Percentiles rank a stretch among this genome's conserved stretches.
Conservation (phyloP, 2,113 vertebrate species). For the Pholis gunnellus region DNA sequence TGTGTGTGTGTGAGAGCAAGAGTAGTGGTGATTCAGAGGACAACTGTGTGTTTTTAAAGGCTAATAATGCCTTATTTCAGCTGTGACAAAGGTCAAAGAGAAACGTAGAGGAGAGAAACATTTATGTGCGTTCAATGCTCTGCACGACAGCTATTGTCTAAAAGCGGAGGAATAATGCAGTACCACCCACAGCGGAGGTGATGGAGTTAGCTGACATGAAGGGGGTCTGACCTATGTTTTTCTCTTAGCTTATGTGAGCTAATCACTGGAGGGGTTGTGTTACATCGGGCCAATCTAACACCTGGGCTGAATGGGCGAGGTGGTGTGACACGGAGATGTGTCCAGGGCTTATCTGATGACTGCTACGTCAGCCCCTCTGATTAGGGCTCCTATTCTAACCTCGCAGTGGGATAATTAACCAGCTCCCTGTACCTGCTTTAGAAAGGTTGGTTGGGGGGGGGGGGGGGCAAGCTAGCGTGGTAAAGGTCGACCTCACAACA, state of each 20-base stretch:
- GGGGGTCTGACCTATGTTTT: slow-evolving; percentile 63
- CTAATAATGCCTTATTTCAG: slow-evolving; percentile 47
- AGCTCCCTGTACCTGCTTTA: slow-evolving; percentile 68
- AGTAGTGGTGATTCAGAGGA: not conserved
- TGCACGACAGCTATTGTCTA: slow-evolving; percentile 39
- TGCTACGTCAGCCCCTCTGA: slow-evolving; percentile 75
- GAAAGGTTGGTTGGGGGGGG: slow-evolving; percentile 51
- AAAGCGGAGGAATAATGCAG: slow-evolving; percentile 55
- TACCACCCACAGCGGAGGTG: slow-evolving; percentile 77
- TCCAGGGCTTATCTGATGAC: slow-evolving; percentile 81
- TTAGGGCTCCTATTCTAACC: slow-evolving; percentile 78
- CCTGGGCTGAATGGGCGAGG: slow-evolving; percentile 80
- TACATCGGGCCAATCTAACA: slow-evolving; percentile 84
- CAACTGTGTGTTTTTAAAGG: slow-evolving; percentile 19
- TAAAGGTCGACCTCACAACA: slow-evolving; percentile 64
- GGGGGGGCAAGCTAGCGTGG: slow-evolving; percentile 37
- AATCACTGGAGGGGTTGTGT: slow-evolving; percentile 82
- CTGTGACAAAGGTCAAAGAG: slow-evolving; percentile 44
- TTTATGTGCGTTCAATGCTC: slow-evolving; percentile 34
- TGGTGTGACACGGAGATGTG: slow-evolving; percentile 76
- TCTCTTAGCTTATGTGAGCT: slow-evolving; percentile 83
- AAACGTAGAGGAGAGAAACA: slow-evolving; percentile 59
- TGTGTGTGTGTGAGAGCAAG: not conserved
- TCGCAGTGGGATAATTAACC: slow-evolving; percentile 75
- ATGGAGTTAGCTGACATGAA: slow-evolving; percentile 70